Percentiles rank a stretch among this genome's conserved stretches.
Conservation (phyloP, 2,888 invertebrate genomes). For the Parasteatoda lunata region DNA sequence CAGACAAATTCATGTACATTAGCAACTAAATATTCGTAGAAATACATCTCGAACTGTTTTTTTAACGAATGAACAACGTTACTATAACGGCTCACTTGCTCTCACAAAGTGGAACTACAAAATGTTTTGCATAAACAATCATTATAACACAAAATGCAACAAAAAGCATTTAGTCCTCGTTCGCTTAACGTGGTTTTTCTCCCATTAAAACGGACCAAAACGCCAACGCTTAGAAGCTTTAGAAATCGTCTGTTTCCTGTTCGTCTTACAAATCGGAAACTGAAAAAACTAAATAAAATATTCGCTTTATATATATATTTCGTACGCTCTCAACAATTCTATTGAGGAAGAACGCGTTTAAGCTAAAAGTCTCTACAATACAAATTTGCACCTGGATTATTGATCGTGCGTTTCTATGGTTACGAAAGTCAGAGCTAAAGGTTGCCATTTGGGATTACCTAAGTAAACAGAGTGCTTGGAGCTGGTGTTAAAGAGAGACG, state of each 20-base stretch:
- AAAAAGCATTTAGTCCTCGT: neutral
- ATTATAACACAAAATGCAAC: too few species aligned
- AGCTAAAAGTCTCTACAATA: constrained; percentile 65
- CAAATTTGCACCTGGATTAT: constrained; percentile 68
- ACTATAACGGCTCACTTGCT: too few species aligned
- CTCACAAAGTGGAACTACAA: too few species aligned
- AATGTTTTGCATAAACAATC: too few species aligned
- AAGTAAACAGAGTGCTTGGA: constrained; percentile 61
- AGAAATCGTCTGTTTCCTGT: neutral
- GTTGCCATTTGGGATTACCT: constrained; percentile 68
- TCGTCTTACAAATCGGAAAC: neutral
- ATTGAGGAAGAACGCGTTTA: constrained; percentile 28
- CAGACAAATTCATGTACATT: too few species aligned
- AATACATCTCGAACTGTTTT: too few species aligned
- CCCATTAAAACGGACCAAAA: neutral
- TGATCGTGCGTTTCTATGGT: constrained; percentile 51
- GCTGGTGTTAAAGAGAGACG: constrained; percentile 62
- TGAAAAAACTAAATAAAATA: constrained; percentile 1
- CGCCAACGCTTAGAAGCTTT: neutral
- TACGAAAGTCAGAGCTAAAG: constrained; percentile 67
- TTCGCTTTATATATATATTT: neutral
- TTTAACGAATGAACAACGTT: too few species aligned
- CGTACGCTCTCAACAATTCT: neutral
- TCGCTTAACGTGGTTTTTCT: neutral
- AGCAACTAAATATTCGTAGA: too few species aligned